Percentiles rank a stretch among this genome's conserved stretches.
These are phyloP conservation scores for Panagrolaimus sp. DNA, from an alignment of 1,140 invertebrate species.

Conservation along the genomic window DNA sequence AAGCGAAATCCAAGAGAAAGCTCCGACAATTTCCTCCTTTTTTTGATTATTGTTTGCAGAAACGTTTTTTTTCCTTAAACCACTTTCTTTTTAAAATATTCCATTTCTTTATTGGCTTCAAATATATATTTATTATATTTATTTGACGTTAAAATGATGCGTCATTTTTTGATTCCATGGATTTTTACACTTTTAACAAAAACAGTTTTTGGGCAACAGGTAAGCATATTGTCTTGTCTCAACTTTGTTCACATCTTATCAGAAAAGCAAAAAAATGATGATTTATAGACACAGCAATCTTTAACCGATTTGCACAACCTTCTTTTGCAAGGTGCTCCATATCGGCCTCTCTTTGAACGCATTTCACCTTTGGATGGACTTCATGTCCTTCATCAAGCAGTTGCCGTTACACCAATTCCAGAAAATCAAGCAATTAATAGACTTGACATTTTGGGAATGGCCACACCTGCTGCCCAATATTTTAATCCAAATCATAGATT, in stretches of 20 bases:
- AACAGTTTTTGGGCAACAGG: neutral
- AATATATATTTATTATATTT: neutral
- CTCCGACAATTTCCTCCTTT: neutral
- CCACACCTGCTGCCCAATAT: neutral
- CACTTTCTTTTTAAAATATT: neutral
- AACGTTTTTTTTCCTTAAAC: slow-evolving; percentile 7
- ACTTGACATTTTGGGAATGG: neutral
- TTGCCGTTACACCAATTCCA: slow-evolving; percentile 7
- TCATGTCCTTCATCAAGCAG: neutral
- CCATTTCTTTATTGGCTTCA: neutral
- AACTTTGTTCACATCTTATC: neutral
- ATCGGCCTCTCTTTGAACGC: neutral
- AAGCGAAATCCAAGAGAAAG: slow-evolving; percentile 12
- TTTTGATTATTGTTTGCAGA: neutral
- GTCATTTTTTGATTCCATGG: slow-evolving; percentile 13
- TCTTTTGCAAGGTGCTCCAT: neutral
- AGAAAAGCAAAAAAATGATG: neutral
- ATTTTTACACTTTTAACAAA: neutral
- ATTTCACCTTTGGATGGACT: slow-evolving; percentile 12
- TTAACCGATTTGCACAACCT: slow-evolving; percentile 9
- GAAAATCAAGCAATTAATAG: slow-evolving; percentile 2
- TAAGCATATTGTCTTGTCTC: neutral
- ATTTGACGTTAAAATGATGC: neutral
- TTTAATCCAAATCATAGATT: slow-evolving; percentile 13
- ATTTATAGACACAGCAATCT: slow-evolving; percentile 1